Evolutionary conservation across 2,113 vertebrate genomes (phyloP), one percentile per base, ranked within the genome.

Genomic region (Chamaea fasciata): DNA sequence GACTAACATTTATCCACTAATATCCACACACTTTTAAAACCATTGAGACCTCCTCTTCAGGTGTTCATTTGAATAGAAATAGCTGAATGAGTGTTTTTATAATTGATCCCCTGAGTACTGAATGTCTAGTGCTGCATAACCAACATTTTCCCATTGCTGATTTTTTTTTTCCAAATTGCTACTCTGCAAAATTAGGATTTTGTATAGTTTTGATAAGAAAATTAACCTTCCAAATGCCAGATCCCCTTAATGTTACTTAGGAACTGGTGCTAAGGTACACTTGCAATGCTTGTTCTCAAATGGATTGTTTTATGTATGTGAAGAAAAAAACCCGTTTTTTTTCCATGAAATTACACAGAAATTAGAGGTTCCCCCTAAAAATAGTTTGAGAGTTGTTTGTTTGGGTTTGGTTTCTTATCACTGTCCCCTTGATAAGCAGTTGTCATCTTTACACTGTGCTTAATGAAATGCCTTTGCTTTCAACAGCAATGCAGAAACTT

Each of bases 1-100:
- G 98, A 97, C 98, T 98, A 98, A 97, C 98, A 98, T 98, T 98
- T 98, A 98, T 98, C 98, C 98, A 98, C 98, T 98, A 98, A 98
- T 98, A 98, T 98, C 98, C 97, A 98, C 98, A 97, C 97, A 98
- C 98, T 98, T 98, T 98, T 97, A 98, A 98, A 98, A 98, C 98
- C 98, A 98, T 97, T 95, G 98, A 98, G 98, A 98, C 98, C 98
- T 97, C 97, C 98, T 98, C 98, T 98, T 99, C 98, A 98, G 98
- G 98, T 99, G 98, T 98, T 98, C 98, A 98, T 99, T 98, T 98
- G 98, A 99, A 99, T 98, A 98, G 98, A 98, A 98, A 98, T 97
- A 98, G 98, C 98, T 98, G 98, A 98, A 98, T 98, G 98, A 98
- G 98, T 98, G 98, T 98, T 99, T 98, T 98, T 98, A 98, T 98